A percentile compares a stretch with the other conserved stretches of the same genome.
These are phyloP conservation scores for Thoracochromis brauschi DNA, from an alignment of 2,113 vertebrate genomes.

Conservation along the genomic window DNA sequence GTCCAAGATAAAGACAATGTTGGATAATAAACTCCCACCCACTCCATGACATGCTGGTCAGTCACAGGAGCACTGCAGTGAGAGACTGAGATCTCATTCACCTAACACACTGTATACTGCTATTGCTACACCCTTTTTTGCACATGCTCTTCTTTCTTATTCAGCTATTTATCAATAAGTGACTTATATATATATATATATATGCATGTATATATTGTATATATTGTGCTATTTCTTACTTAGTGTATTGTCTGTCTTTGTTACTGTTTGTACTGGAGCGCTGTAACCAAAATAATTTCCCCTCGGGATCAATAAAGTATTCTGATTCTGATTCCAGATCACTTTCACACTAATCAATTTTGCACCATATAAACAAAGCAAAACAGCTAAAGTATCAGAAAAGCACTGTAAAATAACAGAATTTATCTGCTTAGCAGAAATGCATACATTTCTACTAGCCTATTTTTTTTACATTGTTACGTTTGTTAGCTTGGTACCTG, in stretches of 20 bases:
- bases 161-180: neutral
- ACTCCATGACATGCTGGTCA: neutral
- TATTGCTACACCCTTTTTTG: neutral
- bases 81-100: neutral
- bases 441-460: neutral
- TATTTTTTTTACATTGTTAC: neutral
- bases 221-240: neutral
- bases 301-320: neutral
- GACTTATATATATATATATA: neutral
- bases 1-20: neutral
- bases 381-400: neutral
- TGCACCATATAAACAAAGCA: neutral
- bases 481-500: neutral
- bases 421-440: neutral
- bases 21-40: neutral
- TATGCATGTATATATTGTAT: too few relatives aligned
- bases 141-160: neutral
- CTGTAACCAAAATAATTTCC: neutral
- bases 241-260: neutral
- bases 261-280: neutral
- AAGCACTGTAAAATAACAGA: neutral
- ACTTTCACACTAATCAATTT: neutral
- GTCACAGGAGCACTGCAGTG: neutral
- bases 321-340: neutral
- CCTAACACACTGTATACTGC: too few relatives aligned